Percentiles rank a stretch among this genome's conserved stretches.
These are phyloP conservation scores for Takifugu ocellatus DNA, from an alignment of 2,797 vertebrate species.

Conservation along the genomic window DNA sequence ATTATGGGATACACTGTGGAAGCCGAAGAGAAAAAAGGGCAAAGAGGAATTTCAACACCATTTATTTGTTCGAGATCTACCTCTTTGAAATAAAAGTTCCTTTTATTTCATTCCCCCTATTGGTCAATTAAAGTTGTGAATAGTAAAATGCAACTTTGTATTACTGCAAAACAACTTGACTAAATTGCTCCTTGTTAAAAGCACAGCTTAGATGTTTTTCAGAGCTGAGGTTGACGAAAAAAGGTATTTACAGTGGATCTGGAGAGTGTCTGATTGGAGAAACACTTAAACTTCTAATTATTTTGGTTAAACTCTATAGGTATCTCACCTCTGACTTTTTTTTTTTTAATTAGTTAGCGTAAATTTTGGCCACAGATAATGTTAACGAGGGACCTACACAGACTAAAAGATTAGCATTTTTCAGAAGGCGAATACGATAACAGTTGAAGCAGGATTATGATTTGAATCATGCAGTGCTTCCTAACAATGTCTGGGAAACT, in stretches of 20 bases:
- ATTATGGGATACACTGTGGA: constrained; percentile 68
- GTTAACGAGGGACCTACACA: constrained; percentile 28
- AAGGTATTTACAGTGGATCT: constrained; percentile 46
- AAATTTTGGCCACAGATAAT: constrained; percentile 4
- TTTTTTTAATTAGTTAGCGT: constrained; percentile 24
- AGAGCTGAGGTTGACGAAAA: constrained; percentile 42
- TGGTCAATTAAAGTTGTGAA: constrained; percentile 63
- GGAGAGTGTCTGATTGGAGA: constrained; percentile 50
- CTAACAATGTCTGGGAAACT: constrained; percentile 27
- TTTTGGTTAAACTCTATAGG: constrained; percentile 46
- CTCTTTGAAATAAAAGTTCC: constrained; percentile 63
- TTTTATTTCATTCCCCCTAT: constrained; percentile 54
- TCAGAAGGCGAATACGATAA: constrained; percentile 22
- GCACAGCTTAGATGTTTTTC: constrained; percentile 45
- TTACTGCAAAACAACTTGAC: constrained; percentile 59
- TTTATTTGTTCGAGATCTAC: constrained; percentile 63
- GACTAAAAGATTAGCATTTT: constrained; percentile 20
- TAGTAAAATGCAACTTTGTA: constrained; percentile 64
- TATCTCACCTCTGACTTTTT: constrained; percentile 33
- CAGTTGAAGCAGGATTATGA: constrained; percentile 19
- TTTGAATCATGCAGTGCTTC: constrained; percentile 32
- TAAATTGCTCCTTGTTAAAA: constrained; percentile 50
- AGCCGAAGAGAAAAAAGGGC: constrained; percentile 48
- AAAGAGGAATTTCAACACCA: constrained; percentile 48
- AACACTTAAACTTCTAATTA: constrained; percentile 58